phyloP scores from a whole-genome alignment of 2,888 invertebrate genomes.

The Apamea anceps region DNA sequence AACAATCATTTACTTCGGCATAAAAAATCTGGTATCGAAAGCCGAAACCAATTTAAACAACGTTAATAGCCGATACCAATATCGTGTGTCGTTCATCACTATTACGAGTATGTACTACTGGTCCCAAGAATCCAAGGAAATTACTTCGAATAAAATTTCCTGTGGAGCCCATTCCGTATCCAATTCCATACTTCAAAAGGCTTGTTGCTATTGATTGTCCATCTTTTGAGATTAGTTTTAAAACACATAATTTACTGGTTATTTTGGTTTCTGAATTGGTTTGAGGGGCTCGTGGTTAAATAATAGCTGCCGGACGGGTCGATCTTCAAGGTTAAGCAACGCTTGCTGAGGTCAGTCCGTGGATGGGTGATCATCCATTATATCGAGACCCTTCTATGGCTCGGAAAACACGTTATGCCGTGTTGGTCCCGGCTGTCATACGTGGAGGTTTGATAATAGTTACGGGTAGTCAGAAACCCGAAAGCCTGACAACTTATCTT shows the following conservation, averaged over 20 bases:
- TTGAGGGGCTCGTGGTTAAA: neutral
- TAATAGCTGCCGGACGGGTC: neutral
- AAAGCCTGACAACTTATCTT: neutral
- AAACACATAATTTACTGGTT: slow-evolving; percentile 11
- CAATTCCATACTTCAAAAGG: slow-evolving; percentile 66
- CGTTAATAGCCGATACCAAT: slow-evolving; percentile 54
- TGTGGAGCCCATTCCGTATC: slow-evolving; percentile 57
- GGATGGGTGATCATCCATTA: no score
- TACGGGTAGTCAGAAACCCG: neutral
- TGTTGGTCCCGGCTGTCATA: neutral
- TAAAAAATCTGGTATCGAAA: slow-evolving; percentile 17
- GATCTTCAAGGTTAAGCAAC: neutral
- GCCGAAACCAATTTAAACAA: slow-evolving; percentile 27
- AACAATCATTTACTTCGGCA: neutral
- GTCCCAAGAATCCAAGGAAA: slow-evolving; percentile 60
- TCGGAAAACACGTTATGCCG: neutral
- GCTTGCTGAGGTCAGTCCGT: neutral
- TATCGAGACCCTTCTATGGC: no score
- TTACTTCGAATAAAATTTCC: slow-evolving; percentile 68
- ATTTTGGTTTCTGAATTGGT: slow-evolving; percentile 1
- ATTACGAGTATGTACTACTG: slow-evolving; percentile 18
- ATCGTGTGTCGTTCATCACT: slow-evolving; percentile 46
- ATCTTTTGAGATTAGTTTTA: slow-evolving; percentile 53
- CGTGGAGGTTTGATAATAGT: neutral
- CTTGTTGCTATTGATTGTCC: slow-evolving; percentile 50